These are phyloP conservation scores for Pempheris klunzingeri DNA, from an alignment of 2,797 vertebrate genomes.

Conservation along the genomic window DNA sequence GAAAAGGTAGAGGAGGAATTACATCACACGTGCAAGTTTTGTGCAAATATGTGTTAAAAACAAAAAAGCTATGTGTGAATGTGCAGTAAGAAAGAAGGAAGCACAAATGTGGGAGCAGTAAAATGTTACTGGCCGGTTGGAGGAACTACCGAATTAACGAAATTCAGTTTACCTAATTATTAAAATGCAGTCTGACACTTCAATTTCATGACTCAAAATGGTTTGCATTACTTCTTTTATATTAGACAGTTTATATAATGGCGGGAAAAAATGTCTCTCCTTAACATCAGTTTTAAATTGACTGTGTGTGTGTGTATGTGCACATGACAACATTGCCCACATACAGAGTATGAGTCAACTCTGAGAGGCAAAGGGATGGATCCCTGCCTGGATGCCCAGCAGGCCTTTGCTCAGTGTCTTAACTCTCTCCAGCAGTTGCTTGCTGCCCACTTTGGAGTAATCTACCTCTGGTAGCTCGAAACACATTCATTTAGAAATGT, in stretches of 20 bases:
- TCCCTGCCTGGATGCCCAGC: slow-evolving; percentile 66
- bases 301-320: slow-evolving; percentile 1
- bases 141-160: slow-evolving; percentile 3
- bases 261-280: not conserved
- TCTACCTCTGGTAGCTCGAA: slow-evolving; percentile 40
- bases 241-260: slow-evolving; percentile 3
- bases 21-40: not conserved
- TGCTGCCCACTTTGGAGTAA: slow-evolving; percentile 47
- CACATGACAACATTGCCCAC: slow-evolving; percentile 48
- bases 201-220: slow-evolving; percentile 13
- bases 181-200: slow-evolving; percentile 5
- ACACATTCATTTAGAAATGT: slow-evolving; percentile 48
- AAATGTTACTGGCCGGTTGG: not conserved
- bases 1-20: not conserved
- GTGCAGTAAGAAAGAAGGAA: slow-evolving; percentile 1
- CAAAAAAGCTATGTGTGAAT: too few relatives aligned
- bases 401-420: slow-evolving; percentile 68
- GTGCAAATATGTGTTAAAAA: too few relatives aligned
- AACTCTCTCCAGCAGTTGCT: slow-evolving; percentile 74
- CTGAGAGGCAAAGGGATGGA: slow-evolving; percentile 60
- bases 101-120: not conserved
- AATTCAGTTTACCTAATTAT: not conserved
- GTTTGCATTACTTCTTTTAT: not conserved
- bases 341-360: slow-evolving; percentile 65
- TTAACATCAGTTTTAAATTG: slow-evolving; percentile 1